Percentiles rank a stretch among this genome's conserved stretches.
phyloP scores from a whole-genome alignment of 2,113 vertebrate species.

The Thunnus maccoyii region DNA sequence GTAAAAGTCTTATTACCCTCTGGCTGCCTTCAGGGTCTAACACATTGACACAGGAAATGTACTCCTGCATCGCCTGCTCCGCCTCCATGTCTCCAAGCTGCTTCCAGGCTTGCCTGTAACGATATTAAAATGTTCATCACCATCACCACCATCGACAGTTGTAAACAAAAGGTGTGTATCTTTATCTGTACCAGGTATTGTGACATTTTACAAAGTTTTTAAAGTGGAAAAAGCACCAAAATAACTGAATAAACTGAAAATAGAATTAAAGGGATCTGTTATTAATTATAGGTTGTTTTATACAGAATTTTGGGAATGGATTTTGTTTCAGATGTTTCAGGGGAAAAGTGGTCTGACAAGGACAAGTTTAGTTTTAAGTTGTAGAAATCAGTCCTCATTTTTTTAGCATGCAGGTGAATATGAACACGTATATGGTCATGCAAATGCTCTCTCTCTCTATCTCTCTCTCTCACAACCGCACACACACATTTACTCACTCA shows the following conservation, averaged over 20 bases:
- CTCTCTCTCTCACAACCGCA: neutral
- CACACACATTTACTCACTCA: too few species aligned
- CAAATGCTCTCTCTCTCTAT: neutral
- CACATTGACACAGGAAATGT: conserved; percentile 90
- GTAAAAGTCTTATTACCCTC: conserved; percentile 85
- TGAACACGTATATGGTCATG: neutral
- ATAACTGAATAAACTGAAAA: neutral
- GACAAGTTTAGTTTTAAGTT: neutral
- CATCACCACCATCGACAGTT: neutral
- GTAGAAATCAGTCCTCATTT: neutral
- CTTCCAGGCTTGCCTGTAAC: conserved; percentile 95
- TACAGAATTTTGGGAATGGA: neutral
- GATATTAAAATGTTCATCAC: conserved; percentile 22
- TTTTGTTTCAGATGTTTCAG: neutral
- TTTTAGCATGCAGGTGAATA: neutral
- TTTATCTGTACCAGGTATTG: neutral
- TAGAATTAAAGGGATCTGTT: neutral
- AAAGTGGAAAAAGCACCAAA: neutral
- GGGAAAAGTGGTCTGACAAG: neutral
- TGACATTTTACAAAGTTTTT: neutral
- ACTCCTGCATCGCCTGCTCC: conserved; percentile 95
- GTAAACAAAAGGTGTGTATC: neutral
- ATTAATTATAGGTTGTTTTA: neutral
- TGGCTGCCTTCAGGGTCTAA: conserved; percentile 92
- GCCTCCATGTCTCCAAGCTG: conserved; percentile 91